These are phyloP conservation scores for Hapalemur alaotrensis DNA, from an alignment of 2,797 vertebrate species.

Conservation along the genomic window DNA sequence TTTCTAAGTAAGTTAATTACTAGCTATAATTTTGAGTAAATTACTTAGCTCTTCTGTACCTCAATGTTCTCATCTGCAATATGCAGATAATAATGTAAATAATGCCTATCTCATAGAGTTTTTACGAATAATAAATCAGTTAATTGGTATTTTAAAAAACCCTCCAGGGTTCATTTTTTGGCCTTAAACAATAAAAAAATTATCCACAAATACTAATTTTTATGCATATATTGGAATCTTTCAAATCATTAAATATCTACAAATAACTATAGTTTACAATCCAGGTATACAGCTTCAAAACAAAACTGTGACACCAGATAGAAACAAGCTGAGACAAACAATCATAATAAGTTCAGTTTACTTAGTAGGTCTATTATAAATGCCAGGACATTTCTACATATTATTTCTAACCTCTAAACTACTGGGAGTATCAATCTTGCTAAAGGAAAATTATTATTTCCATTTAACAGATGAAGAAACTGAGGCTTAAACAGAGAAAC, in stretches of 20 bases:
- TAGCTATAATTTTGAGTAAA: not conserved
- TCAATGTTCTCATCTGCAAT: not conserved
- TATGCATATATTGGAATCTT: not conserved
- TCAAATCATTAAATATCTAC: not conserved
- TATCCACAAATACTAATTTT: not conserved
- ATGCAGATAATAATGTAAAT: not conserved
- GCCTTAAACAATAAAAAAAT: not conserved
- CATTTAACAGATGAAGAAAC: not conserved
- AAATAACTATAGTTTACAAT: not conserved
- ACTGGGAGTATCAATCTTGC: not conserved
- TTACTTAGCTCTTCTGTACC: not conserved
- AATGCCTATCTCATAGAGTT: not conserved
- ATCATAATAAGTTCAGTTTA: not conserved
- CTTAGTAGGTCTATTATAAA: not conserved
- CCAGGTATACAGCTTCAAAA: not conserved
- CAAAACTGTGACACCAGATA: not conserved
- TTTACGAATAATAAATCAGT: not conserved
- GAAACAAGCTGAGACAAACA: not conserved
- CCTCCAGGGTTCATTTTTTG: not conserved
- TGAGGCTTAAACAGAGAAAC: not conserved
- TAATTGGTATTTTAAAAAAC: not conserved
- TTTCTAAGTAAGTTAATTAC: not conserved
- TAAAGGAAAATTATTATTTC: not conserved
- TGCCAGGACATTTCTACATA: not conserved
- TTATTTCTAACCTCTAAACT: not conserved